A percentile compares a stretch with the other conserved stretches of the same genome.
Conservation (phyloP, 2,113 vertebrate species). For the Pelvicachromis taeniatus region DNA sequence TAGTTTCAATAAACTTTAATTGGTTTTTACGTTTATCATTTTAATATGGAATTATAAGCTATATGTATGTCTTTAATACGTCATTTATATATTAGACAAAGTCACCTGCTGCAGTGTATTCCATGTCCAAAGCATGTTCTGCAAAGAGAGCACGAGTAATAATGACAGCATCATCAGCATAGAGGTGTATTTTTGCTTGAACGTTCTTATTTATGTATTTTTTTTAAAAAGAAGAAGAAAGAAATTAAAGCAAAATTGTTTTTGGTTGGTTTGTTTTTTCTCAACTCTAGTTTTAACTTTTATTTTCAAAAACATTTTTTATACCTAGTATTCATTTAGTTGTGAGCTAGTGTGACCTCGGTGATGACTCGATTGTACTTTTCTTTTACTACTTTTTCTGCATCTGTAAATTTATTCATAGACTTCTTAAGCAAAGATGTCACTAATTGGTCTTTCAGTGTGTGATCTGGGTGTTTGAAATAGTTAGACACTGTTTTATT, state of each 20-base stretch:
- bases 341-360: neutral
- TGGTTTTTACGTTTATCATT: neutral
- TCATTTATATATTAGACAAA: neutral
- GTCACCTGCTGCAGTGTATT: neutral
- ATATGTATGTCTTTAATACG: neutral
- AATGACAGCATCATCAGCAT: neutral
- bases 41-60: neutral
- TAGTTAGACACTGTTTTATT: fast-evolving
- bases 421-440: neutral
- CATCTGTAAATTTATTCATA: fast-evolving
- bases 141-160: fast-evolving
- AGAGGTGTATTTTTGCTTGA: neutral
- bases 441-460: neutral
- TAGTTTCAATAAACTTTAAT: neutral
- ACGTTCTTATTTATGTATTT: no score
- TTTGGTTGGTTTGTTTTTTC: neutral
- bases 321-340: neutral
- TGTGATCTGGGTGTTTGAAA: neutral
- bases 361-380: neutral
- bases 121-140: neutral
- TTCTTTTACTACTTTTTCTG: fast-evolving
- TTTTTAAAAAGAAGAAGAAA: neutral
- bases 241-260: fast-evolving
- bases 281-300: neutral
- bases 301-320: neutral